Evolutionary conservation across 1,140 invertebrate species (phyloP).

Genomic region (Ips typographus): DNA sequence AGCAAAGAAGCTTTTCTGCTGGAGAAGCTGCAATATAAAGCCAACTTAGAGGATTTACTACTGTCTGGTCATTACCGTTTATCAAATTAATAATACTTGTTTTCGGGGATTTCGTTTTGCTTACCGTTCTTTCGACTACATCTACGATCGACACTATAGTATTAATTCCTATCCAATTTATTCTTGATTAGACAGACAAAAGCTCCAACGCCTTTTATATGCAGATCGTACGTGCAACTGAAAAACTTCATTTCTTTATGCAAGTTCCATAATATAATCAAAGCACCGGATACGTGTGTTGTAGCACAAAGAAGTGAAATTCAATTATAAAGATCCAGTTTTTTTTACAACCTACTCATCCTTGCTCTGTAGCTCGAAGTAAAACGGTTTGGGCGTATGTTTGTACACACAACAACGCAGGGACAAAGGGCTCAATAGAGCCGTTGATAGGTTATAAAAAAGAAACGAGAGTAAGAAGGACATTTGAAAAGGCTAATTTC

Average conservation of each 20-base stretch:
- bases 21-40: constrained; percentile 28
- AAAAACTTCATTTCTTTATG: constrained; percentile 12
- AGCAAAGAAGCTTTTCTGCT: constrained; percentile 25
- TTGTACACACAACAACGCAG: constrained; percentile 26
- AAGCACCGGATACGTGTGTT: constrained; percentile 28
- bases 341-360: constrained; percentile 30
- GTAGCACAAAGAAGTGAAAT: constrained; percentile 21
- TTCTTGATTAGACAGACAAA: constrained; percentile 19
- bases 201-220: not conserved
- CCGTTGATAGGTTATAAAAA: constrained; percentile 16
- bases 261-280: constrained; percentile 8
- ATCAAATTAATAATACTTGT: constrained; percentile 32
- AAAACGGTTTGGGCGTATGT: constrained; percentile 31
- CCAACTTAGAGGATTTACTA: constrained; percentile 30
- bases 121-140: not conserved
- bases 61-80: constrained; percentile 30
- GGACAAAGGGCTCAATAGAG: constrained; percentile 22
- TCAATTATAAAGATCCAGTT: constrained; percentile 33
- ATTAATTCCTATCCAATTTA: constrained; percentile 27
- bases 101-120: constrained; percentile 13
- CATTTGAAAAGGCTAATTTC: constrained; percentile 29
- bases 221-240: not conserved
- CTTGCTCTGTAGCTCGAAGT: constrained; percentile 8
- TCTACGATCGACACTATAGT: not conserved
- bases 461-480: constrained; percentile 12